Evolutionary conservation across 2,113 vertebrate species (phyloP), one percentile per base, ranked within the genome.

Genomic region (Macquaria ambigua): DNA sequence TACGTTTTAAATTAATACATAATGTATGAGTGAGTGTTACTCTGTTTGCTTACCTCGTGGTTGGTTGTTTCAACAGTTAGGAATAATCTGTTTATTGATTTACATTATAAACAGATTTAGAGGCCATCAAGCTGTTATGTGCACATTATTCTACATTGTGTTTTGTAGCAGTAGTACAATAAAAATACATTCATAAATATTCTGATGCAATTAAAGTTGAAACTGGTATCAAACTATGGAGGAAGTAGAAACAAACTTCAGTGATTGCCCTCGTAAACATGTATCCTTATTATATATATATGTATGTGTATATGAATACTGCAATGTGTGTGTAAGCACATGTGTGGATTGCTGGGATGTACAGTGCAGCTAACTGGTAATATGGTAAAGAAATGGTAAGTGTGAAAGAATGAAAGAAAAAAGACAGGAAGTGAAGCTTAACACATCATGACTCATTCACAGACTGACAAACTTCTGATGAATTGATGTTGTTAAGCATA

Each of bases 1-100:
- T 64, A 46, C 55, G 50, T 67, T 80, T 77, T 66, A 66, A 77
- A 81, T 63, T 20, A 25, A 82, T 83, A 1, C 50, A 76, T 79
- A 73, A 83, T 79, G 39, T 20, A 79, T 61, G 48, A 76, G 55
- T 11, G 41, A 31, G 37, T 77, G 43, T 34, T 9, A 61, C 62
- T 25, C 56, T 56, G 28, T 68, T 69, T 68, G 34, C 61, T 56
- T 43, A 18, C 25, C 58, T 23, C 1, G 6, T 37, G 9, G 43
- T 70, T 37, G 9, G 43, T 64, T 43, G 20, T 23, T 63, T 64
- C 21, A 46, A 48, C 8, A 77, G 43, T 25, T 15, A 16, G 34
- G 5, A 48, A 6, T 53, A 25, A 53, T 74, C 15, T 7, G n/a
- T 67, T 31, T 8, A 74, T 41, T 31, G 3, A 53, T 71, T 70